Percentiles rank a stretch among this genome's conserved stretches.
Evolutionary conservation across 2,113 vertebrate species (phyloP).

Genomic region (Smithornis capensis): DNA sequence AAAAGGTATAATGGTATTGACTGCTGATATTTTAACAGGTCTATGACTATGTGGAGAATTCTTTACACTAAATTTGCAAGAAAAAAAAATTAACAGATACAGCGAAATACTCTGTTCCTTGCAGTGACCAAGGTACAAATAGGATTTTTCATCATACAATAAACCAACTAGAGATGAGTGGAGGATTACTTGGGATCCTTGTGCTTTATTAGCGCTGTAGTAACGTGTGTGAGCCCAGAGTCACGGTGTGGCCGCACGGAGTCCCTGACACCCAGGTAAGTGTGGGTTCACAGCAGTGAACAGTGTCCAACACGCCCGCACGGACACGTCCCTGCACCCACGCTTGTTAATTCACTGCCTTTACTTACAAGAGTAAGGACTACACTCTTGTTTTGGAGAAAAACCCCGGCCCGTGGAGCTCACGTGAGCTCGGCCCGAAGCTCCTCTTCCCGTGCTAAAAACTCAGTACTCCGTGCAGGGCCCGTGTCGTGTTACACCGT

Average conservation of each 20-base stretch:
- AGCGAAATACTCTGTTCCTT: neutral
- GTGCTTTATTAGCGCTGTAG: neutral
- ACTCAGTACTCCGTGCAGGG: neutral
- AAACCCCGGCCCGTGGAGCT: neutral
- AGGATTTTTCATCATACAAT: neutral
- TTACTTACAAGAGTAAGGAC: neutral
- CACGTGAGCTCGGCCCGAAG: neutral
- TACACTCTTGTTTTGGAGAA: neutral
- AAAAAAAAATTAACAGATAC: neutral
- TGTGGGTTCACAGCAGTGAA: neutral
- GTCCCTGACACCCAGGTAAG: neutral
- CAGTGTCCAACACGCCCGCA: neutral
- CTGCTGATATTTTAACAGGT: slow-evolving; percentile 36
- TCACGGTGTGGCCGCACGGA: neutral
- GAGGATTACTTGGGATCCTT: slow-evolving; percentile 49
- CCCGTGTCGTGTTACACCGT: too few relatives aligned
- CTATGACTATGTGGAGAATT: slow-evolving; percentile 28
- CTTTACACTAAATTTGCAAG: slow-evolving; percentile 57
- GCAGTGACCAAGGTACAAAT: neutral
- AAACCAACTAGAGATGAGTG: neutral
- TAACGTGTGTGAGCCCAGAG: neutral
- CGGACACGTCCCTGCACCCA: neutral
- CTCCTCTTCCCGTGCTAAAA: neutral
- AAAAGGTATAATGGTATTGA: slow-evolving; percentile 20
- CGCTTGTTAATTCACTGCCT: neutral